Evolutionary conservation across 2,113 vertebrate species (phyloP).

Genomic region (Pluvialis apricaria): DNA sequence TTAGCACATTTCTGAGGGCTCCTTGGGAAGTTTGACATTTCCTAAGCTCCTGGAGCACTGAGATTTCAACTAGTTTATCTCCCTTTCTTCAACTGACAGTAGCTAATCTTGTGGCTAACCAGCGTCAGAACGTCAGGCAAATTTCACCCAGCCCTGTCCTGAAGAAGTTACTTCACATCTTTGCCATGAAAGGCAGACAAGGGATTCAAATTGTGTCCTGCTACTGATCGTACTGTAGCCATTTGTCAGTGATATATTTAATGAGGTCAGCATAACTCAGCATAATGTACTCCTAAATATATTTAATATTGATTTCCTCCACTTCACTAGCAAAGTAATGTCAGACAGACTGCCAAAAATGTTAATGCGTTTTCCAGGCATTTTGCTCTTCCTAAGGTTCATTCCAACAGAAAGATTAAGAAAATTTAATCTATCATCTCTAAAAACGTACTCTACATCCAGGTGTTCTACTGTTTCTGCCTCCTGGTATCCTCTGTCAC

Average conservation of each 20-base stretch:
- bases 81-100: not conserved
- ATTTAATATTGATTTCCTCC: constrained; percentile 47
- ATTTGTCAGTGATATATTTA: constrained; percentile 26
- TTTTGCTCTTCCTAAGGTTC: constrained; percentile 13
- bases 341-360: not conserved
- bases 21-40: not conserved
- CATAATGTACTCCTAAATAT: constrained; percentile 32
- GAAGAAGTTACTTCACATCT: not conserved
- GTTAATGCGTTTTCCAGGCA: not conserved
- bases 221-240: not conserved
- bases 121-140: not conserved
- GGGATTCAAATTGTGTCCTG: not conserved
- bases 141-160: not conserved
- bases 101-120: not conserved
- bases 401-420: constrained; percentile 20
- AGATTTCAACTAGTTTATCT: not conserved
- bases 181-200: not conserved
- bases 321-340: not conserved
- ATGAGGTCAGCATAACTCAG: constrained; percentile 46
- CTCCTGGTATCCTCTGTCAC: not conserved
- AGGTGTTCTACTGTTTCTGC: not conserved
- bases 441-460: not conserved
- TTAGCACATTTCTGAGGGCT: not conserved
- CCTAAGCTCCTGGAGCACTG: not conserved
- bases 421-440: constrained; percentile 19